These are phyloP conservation scores for Melipona bicolor DNA, from an alignment of 2,888 invertebrate genomes.

Conservation along the genomic window DNA sequence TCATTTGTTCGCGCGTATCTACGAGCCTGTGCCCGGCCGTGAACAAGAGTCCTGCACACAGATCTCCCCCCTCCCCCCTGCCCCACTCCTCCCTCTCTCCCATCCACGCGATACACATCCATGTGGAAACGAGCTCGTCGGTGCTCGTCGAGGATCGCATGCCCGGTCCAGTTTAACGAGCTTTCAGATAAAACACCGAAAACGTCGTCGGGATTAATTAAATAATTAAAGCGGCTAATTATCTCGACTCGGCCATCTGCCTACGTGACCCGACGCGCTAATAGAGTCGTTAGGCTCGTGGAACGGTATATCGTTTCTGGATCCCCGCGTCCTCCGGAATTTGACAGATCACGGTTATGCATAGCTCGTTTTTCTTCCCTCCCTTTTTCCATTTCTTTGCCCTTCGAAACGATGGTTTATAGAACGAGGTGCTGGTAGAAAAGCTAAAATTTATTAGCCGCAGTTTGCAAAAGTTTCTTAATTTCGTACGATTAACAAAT, in stretches of 20 bases:
- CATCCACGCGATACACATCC: not conserved
- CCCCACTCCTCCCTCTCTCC: too few relatives aligned
- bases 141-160: slow-evolving; percentile 2
- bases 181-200: slow-evolving; percentile 80
- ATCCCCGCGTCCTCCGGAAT: not conserved
- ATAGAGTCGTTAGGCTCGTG: slow-evolving; percentile 40
- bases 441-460: too few relatives aligned
- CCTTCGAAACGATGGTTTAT: not conserved
- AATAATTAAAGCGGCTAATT: slow-evolving; percentile 81
- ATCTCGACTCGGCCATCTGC: slow-evolving; percentile 65
- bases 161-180: slow-evolving; percentile 76
- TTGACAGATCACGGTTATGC: slow-evolving; percentile 5
- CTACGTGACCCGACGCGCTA: slow-evolving; percentile 45
- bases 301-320: not conserved
- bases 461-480: too few relatives aligned
- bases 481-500: too few relatives aligned
- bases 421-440: too few relatives aligned
- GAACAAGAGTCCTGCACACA: not conserved
- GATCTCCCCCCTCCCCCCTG: not conserved
- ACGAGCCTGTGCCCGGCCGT: slow-evolving; percentile 22
- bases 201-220: slow-evolving; percentile 80
- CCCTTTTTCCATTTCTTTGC: accelerated
- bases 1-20: slow-evolving; percentile 49
- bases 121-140: not conserved
- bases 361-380: too few relatives aligned